These are phyloP conservation scores for Arctia plantaginis DNA, from an alignment of 2,888 invertebrate species.

Conservation along the genomic window DNA sequence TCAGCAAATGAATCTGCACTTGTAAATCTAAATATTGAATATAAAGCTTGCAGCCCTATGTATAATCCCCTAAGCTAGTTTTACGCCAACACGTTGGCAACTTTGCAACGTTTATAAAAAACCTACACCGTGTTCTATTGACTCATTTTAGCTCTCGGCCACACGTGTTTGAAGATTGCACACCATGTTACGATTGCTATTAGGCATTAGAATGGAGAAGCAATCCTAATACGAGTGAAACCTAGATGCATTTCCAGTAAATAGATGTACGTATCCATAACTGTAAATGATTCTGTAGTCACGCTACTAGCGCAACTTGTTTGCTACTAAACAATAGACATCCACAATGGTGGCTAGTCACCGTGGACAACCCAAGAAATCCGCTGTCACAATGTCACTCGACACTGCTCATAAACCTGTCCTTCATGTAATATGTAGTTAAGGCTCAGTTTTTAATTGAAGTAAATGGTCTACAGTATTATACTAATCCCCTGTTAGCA, in stretches of 20 bases:
- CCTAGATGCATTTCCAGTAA: background rate
- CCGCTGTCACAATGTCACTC: slow-evolving; percentile 70
- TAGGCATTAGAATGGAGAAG: background rate
- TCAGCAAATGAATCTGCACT: background rate
- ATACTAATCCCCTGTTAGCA: background rate
- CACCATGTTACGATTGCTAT: background rate
- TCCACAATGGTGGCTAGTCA: slow-evolving; percentile 56
- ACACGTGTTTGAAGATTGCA: background rate
- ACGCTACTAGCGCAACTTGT: slow-evolving; percentile 61
- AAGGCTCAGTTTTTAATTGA: slow-evolving; percentile 1
- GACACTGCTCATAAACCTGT: slow-evolving; percentile 55
- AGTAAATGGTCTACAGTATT: background rate
- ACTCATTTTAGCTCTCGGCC: background rate
- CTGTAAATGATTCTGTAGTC: slow-evolving; percentile 47
- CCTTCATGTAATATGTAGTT: slow-evolving; percentile 12
- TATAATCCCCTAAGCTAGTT: background rate
- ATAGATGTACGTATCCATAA: slow-evolving; percentile 16
- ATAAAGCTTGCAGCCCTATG: background rate
- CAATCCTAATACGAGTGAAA: background rate
- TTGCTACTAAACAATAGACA: slow-evolving; percentile 62
- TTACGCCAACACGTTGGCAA: no score
- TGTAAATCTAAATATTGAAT: background rate
- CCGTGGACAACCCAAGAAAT: slow-evolving; percentile 58
- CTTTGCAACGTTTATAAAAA: background rate
- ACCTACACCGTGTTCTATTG: no score